A percentile compares a stretch with the other conserved stretches of the same genome.
Evolutionary conservation across 2,888 invertebrate genomes (phyloP).

Genomic region (Agrotis clavis): DNA sequence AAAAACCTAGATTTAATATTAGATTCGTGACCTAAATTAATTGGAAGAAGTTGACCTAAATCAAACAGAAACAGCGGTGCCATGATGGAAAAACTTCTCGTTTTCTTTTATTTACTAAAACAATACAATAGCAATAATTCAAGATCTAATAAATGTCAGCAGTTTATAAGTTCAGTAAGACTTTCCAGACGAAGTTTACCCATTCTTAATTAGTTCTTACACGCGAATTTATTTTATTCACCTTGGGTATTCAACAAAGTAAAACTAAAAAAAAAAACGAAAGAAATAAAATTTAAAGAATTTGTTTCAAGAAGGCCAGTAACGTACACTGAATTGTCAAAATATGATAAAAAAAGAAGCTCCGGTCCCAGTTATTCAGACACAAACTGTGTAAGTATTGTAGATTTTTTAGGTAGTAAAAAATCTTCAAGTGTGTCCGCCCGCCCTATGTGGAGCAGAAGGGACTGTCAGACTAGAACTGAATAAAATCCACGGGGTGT

Average conservation of each 20-base stretch:
- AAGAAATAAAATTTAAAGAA: too few relatives aligned
- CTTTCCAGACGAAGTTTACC: slow-evolving; percentile 33
- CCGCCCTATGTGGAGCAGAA: too few relatives aligned
- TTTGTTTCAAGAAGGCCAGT: too few relatives aligned
- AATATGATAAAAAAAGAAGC: too few relatives aligned
- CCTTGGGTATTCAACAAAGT: slow-evolving; percentile 1
- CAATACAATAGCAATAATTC: slow-evolving; percentile 37
- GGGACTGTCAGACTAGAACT: too few relatives aligned
- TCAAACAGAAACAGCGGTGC: slow-evolving; percentile 8
- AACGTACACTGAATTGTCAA: too few relatives aligned
- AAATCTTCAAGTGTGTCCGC: too few relatives aligned
- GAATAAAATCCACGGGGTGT: too few relatives aligned
- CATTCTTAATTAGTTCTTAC: slow-evolving; percentile 43
- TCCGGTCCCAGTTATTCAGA: too few relatives aligned
- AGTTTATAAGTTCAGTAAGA: slow-evolving; percentile 30
- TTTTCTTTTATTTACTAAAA: slow-evolving; percentile 1
- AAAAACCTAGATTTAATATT: not conserved
- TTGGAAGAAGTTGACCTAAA: slow-evolving; percentile 3
- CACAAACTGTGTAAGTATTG: too few relatives aligned
- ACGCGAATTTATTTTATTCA: slow-evolving; percentile 39
- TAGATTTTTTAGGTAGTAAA: too few relatives aligned
- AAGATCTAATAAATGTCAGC: slow-evolving; percentile 48
- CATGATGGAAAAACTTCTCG: not conserved
- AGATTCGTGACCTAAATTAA: not conserved
- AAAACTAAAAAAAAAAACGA: not conserved